Evolutionary conservation across 1,140 invertebrate species (phyloP), one percentile per base, ranked within the genome.

Genomic region (Littorina saxatilis): DNA sequence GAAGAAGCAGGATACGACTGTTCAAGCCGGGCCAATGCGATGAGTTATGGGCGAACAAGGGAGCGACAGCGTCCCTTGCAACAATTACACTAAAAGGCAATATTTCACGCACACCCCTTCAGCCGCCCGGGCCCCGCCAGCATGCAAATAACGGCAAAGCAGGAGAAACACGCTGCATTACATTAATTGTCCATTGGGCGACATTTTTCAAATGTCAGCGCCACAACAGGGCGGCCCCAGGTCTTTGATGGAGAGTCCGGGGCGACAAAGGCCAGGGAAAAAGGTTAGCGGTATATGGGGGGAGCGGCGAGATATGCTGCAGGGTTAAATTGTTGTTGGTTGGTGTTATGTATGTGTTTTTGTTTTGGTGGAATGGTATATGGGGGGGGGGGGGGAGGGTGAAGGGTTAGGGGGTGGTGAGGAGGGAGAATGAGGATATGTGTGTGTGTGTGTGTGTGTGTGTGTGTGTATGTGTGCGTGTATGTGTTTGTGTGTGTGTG

Each of bases 51-150:
- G 13, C 37, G 70, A 73, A 73, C 70, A 43, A 39, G 70, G 39
- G 39, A 37, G 40, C n/a, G 70, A 73, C 70, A n/a, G 29, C 40
- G 70, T n/a, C 70, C 35, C n/a, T 43, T 39, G 70, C 70, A 73
- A 73, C 70, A 73, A 73, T 73, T 73, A 73, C 70, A 73, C 70
- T 73, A 73, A 73, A 73, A 73, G 70, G 70, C 70, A 73, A 73
- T 73, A 73, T 73, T 73, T 73, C 70, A 73, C 70, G 43, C 17
- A 3, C 35, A 23, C 37, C n/a, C 66, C 17, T 37, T 17, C 66
- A 68, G 37, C n/a, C 35, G 70, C 70, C n/a, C 35, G 70, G 40
- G 23, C 20, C 37, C 29, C 13, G 23, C 70, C n/a, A n/a, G 70
- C 70, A 73, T 73, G 70, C 70, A 73, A 73, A 73, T 73, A 43